Evolutionary conservation across 2,888 invertebrate genomes (phyloP).

Genomic region (Eledona agricola): DNA sequence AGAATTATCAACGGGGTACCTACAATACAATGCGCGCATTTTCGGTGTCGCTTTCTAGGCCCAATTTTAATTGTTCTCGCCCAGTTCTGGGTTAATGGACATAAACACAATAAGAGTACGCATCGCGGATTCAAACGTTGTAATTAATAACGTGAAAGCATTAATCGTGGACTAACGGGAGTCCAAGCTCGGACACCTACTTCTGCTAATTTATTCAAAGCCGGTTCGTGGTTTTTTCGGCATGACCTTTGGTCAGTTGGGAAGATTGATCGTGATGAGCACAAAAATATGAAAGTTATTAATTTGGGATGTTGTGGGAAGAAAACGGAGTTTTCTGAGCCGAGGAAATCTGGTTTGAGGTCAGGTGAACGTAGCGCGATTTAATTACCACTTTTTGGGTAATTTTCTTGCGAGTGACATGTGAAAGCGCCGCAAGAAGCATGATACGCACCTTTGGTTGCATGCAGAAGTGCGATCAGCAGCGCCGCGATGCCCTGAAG

Average conservation of each 20-base stretch:
- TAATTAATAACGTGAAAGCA: constrained; percentile 7
- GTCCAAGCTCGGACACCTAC: too few relatives aligned
- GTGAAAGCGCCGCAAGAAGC: neutral
- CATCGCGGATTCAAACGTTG: neutral
- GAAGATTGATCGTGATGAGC: too few relatives aligned
- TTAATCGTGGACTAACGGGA: too few relatives aligned
- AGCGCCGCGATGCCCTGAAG: constrained; percentile 42
- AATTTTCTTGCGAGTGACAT: neutral
- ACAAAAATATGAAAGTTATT: neutral
- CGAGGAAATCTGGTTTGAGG: constrained; percentile 12
- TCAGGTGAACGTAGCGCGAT: constrained; percentile 7
- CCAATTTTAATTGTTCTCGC: too few relatives aligned
- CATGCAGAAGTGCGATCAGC: constrained; percentile 47
- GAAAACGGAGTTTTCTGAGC: neutral
- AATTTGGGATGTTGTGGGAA: neutral
- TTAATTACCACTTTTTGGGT: neutral
- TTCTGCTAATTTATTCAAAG: constrained; percentile 3
- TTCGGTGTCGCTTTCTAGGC: too few relatives aligned
- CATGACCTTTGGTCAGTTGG: too few relatives aligned
- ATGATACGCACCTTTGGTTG: constrained; percentile 43
- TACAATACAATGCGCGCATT: too few relatives aligned
- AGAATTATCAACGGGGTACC: too few relatives aligned
- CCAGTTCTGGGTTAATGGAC: too few relatives aligned
- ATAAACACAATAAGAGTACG: too few relatives aligned
- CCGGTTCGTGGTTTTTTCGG: too few relatives aligned